Base-by-base conservation (phyloP, 2,113 vertebrate genomes). In the Fregata magnificens region DNA sequence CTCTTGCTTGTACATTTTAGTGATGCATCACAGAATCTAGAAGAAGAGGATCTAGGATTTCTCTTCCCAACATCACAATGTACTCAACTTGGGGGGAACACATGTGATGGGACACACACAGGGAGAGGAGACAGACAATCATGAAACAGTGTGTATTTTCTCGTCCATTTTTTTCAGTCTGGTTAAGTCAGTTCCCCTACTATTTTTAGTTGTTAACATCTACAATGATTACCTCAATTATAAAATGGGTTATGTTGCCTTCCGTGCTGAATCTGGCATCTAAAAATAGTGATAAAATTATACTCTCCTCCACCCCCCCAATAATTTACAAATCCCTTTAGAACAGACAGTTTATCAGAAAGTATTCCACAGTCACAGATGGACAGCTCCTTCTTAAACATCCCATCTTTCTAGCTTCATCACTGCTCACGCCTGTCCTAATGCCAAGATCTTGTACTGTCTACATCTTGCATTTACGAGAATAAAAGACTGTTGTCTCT, bases 221-320 rank as follows among this genome's bases (percentile, higher is more conserved):
- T 86, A 82, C 81, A 84, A 49, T 11, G 6, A 3, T 91, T 82
- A 82, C 15, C 90, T 89, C 80, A 93, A 80, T 85, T 89, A 93
- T 53, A 85, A 95, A 91, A 97, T 62, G 71, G 66, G 77, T 95
- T 96, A 92, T 92, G 71, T 90, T 86, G 72, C 50, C 69, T 88
- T 90, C 86, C 82, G 77, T 22, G 45, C 59, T 47, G 38, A 91
- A 93, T 55, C n/a, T 7, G 2, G 6, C 18, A 82, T 52, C 88
- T 92, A 96, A 93, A 97, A 95, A 90, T 86, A 92, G 94, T 3
- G 4, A 65, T 63, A 87, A 94, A 85, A 90, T 91, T 65, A 52
- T 65, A 76, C 19, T 47, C 10, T 4, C 28, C 25, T 13, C 49
- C 34, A n/a, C 10, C 16, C 10, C 14, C 3, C 15, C 62, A 55